phyloP scores from a whole-genome alignment of 53 echinoderm and acorn worm genomes.

The Holothuria leucospilota region DNA sequence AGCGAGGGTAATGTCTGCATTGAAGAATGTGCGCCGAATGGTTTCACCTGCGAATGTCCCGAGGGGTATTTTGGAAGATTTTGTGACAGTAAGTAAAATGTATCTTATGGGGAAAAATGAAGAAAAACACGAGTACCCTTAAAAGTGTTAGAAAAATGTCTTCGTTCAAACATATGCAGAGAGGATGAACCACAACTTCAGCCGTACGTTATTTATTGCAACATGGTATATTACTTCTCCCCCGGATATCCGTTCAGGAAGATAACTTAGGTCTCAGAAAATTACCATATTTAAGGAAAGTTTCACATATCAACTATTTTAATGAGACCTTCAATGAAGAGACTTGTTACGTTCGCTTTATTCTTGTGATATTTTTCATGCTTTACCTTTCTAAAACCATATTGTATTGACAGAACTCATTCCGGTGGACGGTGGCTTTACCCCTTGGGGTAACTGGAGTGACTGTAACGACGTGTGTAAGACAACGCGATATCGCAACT shows the following conservation, averaged over 20 bases:
- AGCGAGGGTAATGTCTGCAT: constrained; percentile 74
- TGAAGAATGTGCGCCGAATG: constrained; percentile 79
- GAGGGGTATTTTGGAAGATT: constrained; percentile 68
- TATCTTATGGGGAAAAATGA: no score
- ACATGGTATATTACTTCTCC: no score
- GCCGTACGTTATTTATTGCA: no score
- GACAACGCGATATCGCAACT: constrained; percentile 75
- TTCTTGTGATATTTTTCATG: not conserved
- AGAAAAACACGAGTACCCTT: no score
- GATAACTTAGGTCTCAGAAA: no score
- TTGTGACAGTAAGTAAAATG: constrained; percentile 66
- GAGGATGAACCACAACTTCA: no score
- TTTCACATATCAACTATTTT: not conserved
- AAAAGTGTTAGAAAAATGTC: no score
- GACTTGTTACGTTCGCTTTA: not conserved
- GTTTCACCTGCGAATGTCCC: constrained; percentile 78
- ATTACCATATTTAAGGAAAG: no score
- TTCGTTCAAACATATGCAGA: no score
- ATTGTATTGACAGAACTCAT: constrained; percentile 47
- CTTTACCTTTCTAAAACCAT: not conserved
- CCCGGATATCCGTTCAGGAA: no score
- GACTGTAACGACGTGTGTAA: constrained; percentile 68
- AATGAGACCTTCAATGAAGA: not conserved
- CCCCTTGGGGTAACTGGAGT: constrained; percentile 73
- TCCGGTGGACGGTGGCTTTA: constrained; percentile 78